Evolutionary conservation across 2,113 vertebrate species (phyloP), one percentile per base, ranked within the genome.

Genomic region (Cebidichthys violaceus): DNA sequence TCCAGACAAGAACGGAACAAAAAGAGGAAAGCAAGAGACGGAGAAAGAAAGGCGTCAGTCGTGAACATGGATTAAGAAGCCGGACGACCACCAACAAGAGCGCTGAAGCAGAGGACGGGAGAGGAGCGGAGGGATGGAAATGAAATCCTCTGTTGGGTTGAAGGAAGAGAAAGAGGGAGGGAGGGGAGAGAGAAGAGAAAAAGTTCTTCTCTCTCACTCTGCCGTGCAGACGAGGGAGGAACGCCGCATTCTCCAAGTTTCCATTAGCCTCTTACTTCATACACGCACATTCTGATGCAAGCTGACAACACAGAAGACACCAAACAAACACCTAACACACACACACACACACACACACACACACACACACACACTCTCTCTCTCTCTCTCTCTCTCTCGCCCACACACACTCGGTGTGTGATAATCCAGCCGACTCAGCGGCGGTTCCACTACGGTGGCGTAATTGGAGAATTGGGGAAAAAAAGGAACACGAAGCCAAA

Each of bases 401-500:
- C 59, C 71, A 45, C 70, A 6, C 5, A 10, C 29, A 18, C 55
- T 37, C 1, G 24, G 39, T 45, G 43, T 52, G 68, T 18, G 31
- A 29, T 6, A 61, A 69, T 74, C 39, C 45, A 13, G 84, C 73
- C 7, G 24, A 73, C 70, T 73, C 72, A n/a, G 62, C 76, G 61
- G 54, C 39, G 76, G 59, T 68, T 74, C 62, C 70, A 27, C 75
- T 69, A 60, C 67, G 1, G 20, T 7, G 74, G 39, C 13, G 66
- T 78, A 77, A 85, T 65, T 78, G 75, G 65, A 83, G 75, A 79
- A 87, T 9, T 45, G 75, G 31, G n/a, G n/a, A n/a, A 52, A 43
- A 62, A 50, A 62, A 68, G 67, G 47, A 85, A 17, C 68, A 77
- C 70, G 67, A 55, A 75, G 65, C 52, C 18, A 27, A 74, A 82